A percentile compares a stretch with the other conserved stretches of the same genome.
Evolutionary conservation across 2,797 vertebrate species (phyloP).

Genomic region (Cygnus olor): DNA sequence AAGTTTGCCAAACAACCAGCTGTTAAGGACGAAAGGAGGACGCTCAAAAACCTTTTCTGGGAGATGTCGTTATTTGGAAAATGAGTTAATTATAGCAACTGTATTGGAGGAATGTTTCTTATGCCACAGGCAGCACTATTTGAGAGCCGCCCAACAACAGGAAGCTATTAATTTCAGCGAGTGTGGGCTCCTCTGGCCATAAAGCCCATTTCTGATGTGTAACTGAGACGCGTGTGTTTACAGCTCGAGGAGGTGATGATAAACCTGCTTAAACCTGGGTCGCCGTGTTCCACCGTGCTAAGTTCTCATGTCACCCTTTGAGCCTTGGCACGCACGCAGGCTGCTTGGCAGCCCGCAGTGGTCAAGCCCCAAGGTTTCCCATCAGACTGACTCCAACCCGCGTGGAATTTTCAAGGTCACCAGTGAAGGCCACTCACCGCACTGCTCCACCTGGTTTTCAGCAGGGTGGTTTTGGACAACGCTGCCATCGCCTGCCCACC

Average conservation of each 20-base stretch:
- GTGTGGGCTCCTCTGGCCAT: neutral
- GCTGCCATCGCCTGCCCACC: rapidly evolving
- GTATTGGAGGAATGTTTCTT: neutral
- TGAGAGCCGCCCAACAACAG: neutral
- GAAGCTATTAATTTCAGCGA: conserved; percentile 9
- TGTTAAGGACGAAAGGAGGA: neutral
- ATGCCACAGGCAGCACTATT: neutral
- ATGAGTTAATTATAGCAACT: neutral
- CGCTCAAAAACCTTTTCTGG: rapidly evolving
- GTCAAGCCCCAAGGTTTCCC: neutral
- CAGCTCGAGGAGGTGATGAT: neutral
- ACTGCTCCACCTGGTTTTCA: neutral
- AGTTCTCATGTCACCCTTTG: neutral
- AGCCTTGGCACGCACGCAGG: neutral
- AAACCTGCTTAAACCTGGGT: neutral
- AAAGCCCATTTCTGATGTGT: neutral
- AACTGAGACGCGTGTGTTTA: neutral
- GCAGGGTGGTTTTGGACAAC: rapidly evolving
- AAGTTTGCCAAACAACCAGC: neutral
- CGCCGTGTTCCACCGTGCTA: neutral
- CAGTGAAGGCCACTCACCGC: neutral
- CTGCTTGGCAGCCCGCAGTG: neutral
- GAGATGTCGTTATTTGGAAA: neutral
- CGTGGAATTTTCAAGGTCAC: neutral
- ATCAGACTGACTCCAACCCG: neutral